phyloP scores from a whole-genome alignment of 2,888 invertebrate genomes.

The Stenurella melanura region DNA sequence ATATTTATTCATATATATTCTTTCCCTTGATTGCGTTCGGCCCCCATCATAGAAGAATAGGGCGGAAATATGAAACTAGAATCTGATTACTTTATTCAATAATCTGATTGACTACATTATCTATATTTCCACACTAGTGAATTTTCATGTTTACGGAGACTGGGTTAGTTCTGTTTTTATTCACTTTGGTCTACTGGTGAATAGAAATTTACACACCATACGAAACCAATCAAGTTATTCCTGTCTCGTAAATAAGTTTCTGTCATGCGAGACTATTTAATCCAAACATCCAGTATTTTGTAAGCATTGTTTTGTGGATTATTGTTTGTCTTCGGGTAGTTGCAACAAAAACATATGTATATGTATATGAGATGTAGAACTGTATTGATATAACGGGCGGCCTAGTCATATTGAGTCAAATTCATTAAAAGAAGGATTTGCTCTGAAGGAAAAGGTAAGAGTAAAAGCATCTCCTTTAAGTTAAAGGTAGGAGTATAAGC shows the following conservation, averaged over 20 bases:
- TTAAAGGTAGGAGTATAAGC: too few relatives aligned
- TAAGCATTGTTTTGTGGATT: background rate
- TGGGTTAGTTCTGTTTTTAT: slow-evolving; percentile 14
- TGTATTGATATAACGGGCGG: too few relatives aligned
- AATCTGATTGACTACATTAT: slow-evolving; percentile 16
- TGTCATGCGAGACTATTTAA: slow-evolving; percentile 21
- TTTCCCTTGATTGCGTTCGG: background rate
- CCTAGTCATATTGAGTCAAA: too few relatives aligned
- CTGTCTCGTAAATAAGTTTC: slow-evolving; percentile 15
- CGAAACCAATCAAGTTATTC: slow-evolving; percentile 33
- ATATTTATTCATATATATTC: background rate
- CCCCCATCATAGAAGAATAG: background rate
- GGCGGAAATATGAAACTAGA: slow-evolving; percentile 9
- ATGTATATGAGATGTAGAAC: too few relatives aligned
- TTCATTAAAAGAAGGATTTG: too few relatives aligned
- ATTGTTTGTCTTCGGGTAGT: background rate
- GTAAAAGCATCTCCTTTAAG: too few relatives aligned
- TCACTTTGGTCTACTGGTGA: slow-evolving; percentile 10
- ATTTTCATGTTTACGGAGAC: slow-evolving; percentile 13
- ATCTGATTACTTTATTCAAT: slow-evolving; percentile 18
- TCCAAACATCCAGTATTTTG: slow-evolving; percentile 16
- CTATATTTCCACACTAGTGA: slow-evolving; percentile 10
- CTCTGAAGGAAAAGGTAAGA: too few relatives aligned
- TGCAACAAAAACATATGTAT: too few relatives aligned
- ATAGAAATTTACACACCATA: slow-evolving; percentile 28